Percentiles rank a stretch among this genome's conserved stretches.
These are phyloP conservation scores for Procambarus virginalis DNA, from an alignment of 1,140 invertebrate species.

Conservation along the genomic window DNA sequence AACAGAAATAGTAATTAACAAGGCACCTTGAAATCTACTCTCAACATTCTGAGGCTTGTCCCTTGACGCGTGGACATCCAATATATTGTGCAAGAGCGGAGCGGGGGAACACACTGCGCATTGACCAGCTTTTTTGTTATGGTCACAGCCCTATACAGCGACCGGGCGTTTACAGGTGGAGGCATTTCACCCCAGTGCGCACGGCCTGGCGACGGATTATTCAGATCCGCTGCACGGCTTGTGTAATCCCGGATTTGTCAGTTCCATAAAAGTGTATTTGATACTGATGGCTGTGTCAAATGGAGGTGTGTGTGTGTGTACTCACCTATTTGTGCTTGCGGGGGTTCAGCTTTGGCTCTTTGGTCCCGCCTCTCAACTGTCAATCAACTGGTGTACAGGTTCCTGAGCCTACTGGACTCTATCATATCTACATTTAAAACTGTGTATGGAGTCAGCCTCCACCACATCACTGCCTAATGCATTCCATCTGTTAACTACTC, in stretches of 20 bases:
- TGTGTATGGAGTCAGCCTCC: too few species aligned
- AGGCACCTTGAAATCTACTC: not conserved
- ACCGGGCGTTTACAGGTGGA: not conserved
- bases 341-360: too few species aligned
- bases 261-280: constrained; percentile 3
- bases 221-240: not conserved
- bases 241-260: not conserved
- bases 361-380: too few species aligned
- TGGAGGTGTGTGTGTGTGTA: constrained; percentile 5
- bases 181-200: not conserved
- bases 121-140: not conserved
- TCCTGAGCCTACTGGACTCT: too few species aligned
- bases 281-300: constrained; percentile 6
- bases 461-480: too few species aligned
- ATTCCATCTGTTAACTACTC: too few species aligned
- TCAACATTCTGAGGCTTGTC: not conserved
- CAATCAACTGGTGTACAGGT: too few species aligned
- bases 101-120: not conserved
- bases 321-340: too few species aligned
- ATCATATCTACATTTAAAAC: too few species aligned
- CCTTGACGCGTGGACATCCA: not conserved
- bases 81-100: not conserved
- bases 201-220: constrained; percentile 8
- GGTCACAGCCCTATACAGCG: not conserved
- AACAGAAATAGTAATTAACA: not conserved